phyloP scores from a whole-genome alignment of 2,113 vertebrate genomes.

The Dissostichus mawsoni region DNA sequence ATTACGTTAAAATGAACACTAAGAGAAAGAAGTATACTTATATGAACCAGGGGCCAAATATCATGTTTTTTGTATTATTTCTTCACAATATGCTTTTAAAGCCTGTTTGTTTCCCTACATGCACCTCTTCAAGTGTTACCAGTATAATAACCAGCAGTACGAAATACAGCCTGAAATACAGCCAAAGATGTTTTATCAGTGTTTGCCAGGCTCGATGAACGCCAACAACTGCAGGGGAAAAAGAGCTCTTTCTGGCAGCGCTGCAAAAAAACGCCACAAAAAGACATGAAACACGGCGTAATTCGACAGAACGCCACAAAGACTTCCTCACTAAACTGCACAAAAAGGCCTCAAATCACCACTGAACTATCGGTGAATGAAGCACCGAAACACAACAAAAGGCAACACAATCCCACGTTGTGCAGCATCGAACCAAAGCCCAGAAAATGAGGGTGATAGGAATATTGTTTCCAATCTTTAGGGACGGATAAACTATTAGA shows the following conservation, averaged over 20 bases:
- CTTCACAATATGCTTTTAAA: neutral
- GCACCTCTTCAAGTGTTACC: neutral
- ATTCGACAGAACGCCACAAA: slow-evolving; percentile 3
- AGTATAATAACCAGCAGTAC: slow-evolving; percentile 10
- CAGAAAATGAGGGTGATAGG: no score
- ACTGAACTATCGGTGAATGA: neutral
- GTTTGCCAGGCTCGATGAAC: slow-evolving; percentile 42
- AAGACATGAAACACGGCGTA: slow-evolving; percentile 36
- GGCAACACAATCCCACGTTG: neutral
- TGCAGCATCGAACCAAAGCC: neutral
- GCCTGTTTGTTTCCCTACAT: neutral
- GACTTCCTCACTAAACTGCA: neutral
- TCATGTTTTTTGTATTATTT: no score
- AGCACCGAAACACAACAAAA: neutral
- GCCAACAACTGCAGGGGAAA: slow-evolving; percentile 60
- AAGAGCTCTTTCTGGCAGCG: slow-evolving; percentile 24
- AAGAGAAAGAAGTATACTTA: no score
- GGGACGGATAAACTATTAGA: no score
- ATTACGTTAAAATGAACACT: neutral
- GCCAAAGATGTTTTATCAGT: slow-evolving; percentile 52
- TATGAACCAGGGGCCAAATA: neutral
- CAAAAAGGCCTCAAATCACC: neutral
- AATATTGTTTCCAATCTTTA: neutral
- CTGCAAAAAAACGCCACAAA: slow-evolving; percentile 2
- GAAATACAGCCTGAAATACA: slow-evolving; percentile 13